Evolutionary conservation across 2,888 invertebrate species (phyloP), one percentile per base, ranked within the genome.

Genomic region (Lasiommata megera): DNA sequence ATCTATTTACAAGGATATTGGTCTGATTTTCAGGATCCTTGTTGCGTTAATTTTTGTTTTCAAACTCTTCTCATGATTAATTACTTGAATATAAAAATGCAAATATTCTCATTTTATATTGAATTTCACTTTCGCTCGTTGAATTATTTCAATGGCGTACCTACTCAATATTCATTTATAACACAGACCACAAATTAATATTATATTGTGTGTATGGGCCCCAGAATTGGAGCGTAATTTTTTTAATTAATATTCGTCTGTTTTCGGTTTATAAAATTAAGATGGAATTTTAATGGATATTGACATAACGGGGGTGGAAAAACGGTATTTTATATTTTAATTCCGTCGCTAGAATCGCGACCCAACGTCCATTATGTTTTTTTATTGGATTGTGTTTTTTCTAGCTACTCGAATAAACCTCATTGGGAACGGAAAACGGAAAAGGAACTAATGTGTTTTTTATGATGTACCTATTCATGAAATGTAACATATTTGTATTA

Each of bases 181-280:
- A 46, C 31, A 16, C 14, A 29, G 29, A 46, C 46, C 48, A 14
- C 38, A 17, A 36, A 53, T 54, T 23, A 17, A 34, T 43, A 50
- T 52, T 14, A 18, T 34, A 37, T 17, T 41, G 14, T 34, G 40
- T 53, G 8, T 34, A 46, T 53, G 8, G 36, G 41, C 38, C 16
- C 23, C 41, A 53, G 43, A 52, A 47, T 51, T 37, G 47, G 54
- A 53, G 58, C 54, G 56, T 47, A 54, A 63, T 61, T 65, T 63
- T 60, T 41, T 61, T 56, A 60, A 66, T 65, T 61, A 62, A 62
- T 62, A 65, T 62, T 61, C 63, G 51, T 52, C 54, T 46, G 51
- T 55, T 57, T 61, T 58, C 37, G 55, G 43, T 47, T 53, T 60
- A 61, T 60, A 59, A 55, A 58, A 61, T 59, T 31, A 54, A 16